These are phyloP conservation scores for Cherax destructor DNA, from an alignment of 1,140 invertebrate species.

Conservation along the genomic window DNA sequence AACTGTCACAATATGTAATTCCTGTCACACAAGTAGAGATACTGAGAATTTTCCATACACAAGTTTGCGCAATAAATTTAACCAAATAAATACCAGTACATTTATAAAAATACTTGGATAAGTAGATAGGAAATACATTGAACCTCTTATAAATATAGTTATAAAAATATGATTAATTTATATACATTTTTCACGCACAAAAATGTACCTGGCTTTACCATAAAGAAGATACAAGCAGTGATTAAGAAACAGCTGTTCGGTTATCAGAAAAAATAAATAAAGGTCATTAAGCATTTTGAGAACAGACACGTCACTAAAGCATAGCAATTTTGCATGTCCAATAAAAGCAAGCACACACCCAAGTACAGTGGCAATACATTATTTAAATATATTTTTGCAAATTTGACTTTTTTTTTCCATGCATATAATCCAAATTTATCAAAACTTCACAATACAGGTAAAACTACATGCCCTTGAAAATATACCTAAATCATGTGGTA, in stretches of 20 bases:
- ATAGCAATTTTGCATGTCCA: neutral
- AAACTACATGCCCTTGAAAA: neutral
- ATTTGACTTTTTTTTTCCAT: neutral
- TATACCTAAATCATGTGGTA: neutral
- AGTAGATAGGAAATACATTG: neutral
- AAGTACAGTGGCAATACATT: neutral
- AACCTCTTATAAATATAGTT: neutral
- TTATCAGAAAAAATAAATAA: neutral
- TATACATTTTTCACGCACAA: neutral
- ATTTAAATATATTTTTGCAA: neutral
- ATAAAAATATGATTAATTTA: constrained; percentile 5
- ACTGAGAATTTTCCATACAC: neutral
- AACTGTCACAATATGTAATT: neutral
- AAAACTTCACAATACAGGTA: neutral
- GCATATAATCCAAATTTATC: neutral
- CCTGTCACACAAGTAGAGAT: neutral
- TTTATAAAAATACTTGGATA: neutral
- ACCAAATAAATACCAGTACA: neutral
- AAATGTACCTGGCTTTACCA: neutral
- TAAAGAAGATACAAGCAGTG: neutral
- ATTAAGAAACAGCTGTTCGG: neutral
- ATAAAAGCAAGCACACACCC: neutral
- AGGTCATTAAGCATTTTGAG: neutral
- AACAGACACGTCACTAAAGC: neutral
- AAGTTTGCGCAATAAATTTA: neutral